Conservation (phyloP, 1,140 invertebrate species). For the Archivesica marissinica region DNA sequence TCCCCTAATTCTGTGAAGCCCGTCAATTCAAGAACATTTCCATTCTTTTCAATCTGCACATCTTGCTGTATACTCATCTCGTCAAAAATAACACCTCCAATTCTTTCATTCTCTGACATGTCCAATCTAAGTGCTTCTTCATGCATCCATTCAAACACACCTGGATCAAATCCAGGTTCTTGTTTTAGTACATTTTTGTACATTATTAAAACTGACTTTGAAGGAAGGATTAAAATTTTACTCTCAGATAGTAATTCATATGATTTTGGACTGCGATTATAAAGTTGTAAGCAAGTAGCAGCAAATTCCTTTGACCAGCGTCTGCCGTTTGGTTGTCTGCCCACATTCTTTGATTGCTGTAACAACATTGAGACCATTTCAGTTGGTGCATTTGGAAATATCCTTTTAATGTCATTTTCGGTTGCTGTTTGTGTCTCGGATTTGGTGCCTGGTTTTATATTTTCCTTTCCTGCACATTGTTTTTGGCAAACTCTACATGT, state of each 20-base stretch:
- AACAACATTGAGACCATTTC: slow-evolving; percentile 14
- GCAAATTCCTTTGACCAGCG: slow-evolving; percentile 38
- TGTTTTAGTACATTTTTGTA: slow-evolving; percentile 64
- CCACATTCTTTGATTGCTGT: slow-evolving; percentile 22
- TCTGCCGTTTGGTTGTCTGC: slow-evolving; percentile 21
- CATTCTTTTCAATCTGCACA: slow-evolving; percentile 29
- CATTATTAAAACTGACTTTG: slow-evolving; percentile 24
- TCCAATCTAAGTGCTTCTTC: slow-evolving; percentile 47
- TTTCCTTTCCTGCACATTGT: neutral
- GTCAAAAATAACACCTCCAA: slow-evolving; percentile 58
- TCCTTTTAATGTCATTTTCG: slow-evolving; percentile 8
- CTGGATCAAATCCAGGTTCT: slow-evolving; percentile 57
- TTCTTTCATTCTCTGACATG: slow-evolving; percentile 28
- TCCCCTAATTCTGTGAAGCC: slow-evolving; percentile 57
- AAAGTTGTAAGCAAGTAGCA: slow-evolving; percentile 33
- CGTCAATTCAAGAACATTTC: slow-evolving; percentile 11
- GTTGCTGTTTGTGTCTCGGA: neutral
- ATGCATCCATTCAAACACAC: slow-evolving; percentile 61
- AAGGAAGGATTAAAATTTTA: slow-evolving; percentile 19
- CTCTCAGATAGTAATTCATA: slow-evolving; percentile 3
- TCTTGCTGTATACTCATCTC: slow-evolving; percentile 60
- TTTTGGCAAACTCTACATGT: slow-evolving; percentile 21
- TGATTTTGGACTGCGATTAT: slow-evolving; percentile 38
- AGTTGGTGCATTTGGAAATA: neutral
- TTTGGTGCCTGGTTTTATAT: neutral